These are phyloP conservation scores for Eutrigla gurnardus DNA, from an alignment of 2,797 vertebrate species.

Conservation along the genomic window DNA sequence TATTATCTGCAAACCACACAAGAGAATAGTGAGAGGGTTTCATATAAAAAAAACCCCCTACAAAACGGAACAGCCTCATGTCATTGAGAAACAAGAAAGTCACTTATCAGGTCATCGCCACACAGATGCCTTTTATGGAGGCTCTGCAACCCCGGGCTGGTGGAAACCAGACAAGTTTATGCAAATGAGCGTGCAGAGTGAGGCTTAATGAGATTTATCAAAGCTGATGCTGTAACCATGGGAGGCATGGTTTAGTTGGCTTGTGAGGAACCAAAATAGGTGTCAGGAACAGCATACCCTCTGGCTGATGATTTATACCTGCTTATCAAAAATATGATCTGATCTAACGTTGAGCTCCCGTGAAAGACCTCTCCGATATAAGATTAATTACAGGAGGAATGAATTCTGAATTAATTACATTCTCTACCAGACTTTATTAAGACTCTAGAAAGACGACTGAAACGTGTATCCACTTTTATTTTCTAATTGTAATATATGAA, in stretches of 20 bases:
- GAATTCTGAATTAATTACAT: constrained; percentile 73
- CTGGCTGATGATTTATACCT: constrained; percentile 67
- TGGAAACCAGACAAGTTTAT: constrained; percentile 55
- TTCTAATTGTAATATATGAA: constrained; percentile 2
- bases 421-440: constrained; percentile 46
- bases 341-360: constrained; percentile 47
- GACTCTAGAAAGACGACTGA: constrained; percentile 36
- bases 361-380: constrained; percentile 62
- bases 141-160: constrained; percentile 38
- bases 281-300: constrained; percentile 47
- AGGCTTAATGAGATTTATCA: constrained; percentile 74
- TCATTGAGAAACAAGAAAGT: constrained; percentile 12
- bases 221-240: constrained; percentile 63
- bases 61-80: constrained; percentile 3
- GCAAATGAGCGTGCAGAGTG: constrained; percentile 62
- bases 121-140: constrained; percentile 36
- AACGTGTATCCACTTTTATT: constrained; percentile 16
- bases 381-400: constrained; percentile 72
- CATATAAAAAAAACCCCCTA: constrained; percentile 3
- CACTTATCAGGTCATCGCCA: constrained; percentile 41
- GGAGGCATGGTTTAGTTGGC: constrained; percentile 59
- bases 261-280: constrained; percentile 56
- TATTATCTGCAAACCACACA: constrained; percentile 23
- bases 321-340: constrained; percentile 67
- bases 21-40: constrained; percentile 22